These are phyloP conservation scores for Theodoxus fluviatilis DNA, from an alignment of 2,888 invertebrate genomes.

Conservation along the genomic window DNA sequence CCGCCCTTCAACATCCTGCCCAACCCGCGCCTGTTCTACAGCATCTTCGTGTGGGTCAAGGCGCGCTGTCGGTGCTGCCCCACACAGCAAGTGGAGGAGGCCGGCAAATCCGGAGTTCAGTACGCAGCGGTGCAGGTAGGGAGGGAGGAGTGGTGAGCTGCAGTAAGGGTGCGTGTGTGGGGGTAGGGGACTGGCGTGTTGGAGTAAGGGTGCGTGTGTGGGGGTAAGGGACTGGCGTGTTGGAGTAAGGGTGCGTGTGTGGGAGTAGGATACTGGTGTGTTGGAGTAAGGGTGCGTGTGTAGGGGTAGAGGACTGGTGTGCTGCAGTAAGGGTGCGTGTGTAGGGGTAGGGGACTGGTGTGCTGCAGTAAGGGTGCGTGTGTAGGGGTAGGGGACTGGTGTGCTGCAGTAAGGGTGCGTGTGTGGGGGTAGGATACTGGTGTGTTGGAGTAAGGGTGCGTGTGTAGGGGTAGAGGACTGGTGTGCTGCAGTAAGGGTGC, in stretches of 20 bases:
- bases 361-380: too few species aligned
- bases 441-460: too few species aligned
- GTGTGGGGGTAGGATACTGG: too few species aligned
- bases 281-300: neutral
- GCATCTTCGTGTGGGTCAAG: constrained; percentile 29
- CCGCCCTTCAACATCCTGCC: constrained; percentile 50
- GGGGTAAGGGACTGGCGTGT: neutral
- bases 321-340: too few species aligned
- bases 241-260: neutral
- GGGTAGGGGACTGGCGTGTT: neutral
- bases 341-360: too few species aligned
- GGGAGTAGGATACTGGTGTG: neutral
- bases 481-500: too few species aligned
- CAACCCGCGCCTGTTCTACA: constrained; percentile 35
- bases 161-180: neutral
- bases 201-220: neutral
- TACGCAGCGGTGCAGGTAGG: constrained; percentile 33
- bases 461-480: too few species aligned
- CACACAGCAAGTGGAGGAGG: constrained; percentile 29
- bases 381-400: too few species aligned
- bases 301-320: neutral
- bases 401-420: too few species aligned
- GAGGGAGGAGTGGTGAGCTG: neutral
- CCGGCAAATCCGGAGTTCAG: constrained; percentile 32
- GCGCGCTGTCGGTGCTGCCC: constrained; percentile 29